phyloP scores from a whole-genome alignment of 2,113 vertebrate species.

The Psittacula cyanocephala region DNA sequence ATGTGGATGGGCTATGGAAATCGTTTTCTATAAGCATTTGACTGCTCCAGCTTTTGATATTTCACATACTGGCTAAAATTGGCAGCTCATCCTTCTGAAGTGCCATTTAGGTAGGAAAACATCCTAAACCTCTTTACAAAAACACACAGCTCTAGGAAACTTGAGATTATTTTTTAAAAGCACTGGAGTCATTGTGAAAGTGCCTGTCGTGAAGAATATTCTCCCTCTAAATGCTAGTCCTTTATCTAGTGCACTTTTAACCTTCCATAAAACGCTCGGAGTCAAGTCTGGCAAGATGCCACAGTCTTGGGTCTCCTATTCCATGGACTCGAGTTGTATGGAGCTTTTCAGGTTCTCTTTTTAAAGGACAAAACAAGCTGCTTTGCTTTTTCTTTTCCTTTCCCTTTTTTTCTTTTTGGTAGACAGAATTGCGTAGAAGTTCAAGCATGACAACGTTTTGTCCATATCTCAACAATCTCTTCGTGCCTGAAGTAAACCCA shows the following conservation, averaged over 20 bases:
- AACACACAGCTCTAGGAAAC: slow-evolving; percentile 22
- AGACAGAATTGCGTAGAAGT: neutral
- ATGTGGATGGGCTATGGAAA: neutral
- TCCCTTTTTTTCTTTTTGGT: neutral
- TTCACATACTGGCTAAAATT: neutral
- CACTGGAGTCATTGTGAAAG: slow-evolving; percentile 31
- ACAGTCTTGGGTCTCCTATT: neutral
- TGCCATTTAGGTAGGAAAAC: slow-evolving; percentile 28
- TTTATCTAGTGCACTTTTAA: slow-evolving; percentile 69
- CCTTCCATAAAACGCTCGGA: slow-evolving; percentile 62
- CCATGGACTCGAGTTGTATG: neutral
- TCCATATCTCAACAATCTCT: neutral
- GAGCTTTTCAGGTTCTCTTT: neutral
- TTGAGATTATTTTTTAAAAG: slow-evolving; percentile 53
- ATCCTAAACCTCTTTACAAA: slow-evolving; percentile 40
- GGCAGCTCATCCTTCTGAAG: neutral
- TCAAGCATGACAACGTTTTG: neutral
- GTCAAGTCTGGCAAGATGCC: slow-evolving; percentile 40
- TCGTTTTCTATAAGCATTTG: neutral
- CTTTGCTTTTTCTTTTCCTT: neutral
- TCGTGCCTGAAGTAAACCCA: neutral
- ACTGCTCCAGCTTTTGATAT: neutral
- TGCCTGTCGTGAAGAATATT: slow-evolving; percentile 26
- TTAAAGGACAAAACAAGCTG: neutral
- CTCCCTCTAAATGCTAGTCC: slow-evolving; percentile 29